Conservation (phyloP, 2,888 invertebrate genomes). For the Aquatica leii region DNA sequence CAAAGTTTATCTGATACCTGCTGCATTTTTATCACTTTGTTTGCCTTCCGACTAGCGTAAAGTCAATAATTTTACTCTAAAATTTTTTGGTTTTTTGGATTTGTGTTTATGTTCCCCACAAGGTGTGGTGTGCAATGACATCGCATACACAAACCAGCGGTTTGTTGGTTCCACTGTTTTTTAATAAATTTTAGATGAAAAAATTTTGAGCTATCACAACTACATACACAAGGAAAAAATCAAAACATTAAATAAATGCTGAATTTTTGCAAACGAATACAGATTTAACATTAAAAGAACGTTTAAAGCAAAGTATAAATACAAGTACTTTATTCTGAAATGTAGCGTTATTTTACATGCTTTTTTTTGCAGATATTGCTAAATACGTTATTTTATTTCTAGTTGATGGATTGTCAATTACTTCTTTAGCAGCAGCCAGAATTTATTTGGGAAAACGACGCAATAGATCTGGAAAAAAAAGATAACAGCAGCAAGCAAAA, state of each 20-base stretch:
- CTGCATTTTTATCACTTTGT: no score
- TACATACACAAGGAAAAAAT: no score
- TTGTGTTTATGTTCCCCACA: no score
- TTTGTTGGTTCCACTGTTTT: no score
- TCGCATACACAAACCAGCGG: no score
- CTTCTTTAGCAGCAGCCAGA: conserved; percentile 79
- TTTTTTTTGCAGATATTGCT: conserved; percentile 57
- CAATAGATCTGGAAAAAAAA: conserved; percentile 70
- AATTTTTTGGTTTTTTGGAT: no score
- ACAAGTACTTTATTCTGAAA: neutral
- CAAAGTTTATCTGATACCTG: no score
- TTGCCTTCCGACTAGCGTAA: no score
- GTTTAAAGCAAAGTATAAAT: neutral
- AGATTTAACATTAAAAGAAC: neutral
- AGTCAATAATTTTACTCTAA: no score
- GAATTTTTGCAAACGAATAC: neutral
- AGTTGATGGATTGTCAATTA: conserved; percentile 88
- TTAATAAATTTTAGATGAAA: no score
- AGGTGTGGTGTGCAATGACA: no score
- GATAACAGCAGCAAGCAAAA: conserved; percentile 61
- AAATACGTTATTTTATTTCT: conserved; percentile 82
- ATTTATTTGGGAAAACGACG: conserved; percentile 67
- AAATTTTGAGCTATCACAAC: no score
- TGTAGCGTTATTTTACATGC: neutral
- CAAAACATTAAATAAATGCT: neutral